Evolutionary conservation across 2,797 vertebrate genomes (phyloP).

Genomic region (Propithecus deckenii): DNA sequence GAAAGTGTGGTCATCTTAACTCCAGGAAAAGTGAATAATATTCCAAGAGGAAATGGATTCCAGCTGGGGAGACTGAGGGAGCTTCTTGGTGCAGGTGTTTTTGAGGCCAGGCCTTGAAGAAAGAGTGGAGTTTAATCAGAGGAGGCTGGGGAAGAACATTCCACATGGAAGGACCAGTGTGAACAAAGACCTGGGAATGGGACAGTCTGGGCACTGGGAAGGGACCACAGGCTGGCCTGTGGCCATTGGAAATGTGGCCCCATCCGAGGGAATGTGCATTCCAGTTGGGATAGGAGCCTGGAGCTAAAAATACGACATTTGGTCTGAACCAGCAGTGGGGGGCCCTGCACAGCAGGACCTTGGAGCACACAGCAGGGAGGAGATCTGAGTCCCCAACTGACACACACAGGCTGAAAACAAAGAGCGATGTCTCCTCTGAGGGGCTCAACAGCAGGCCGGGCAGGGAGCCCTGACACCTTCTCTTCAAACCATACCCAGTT

Average conservation of each 20-base stretch:
- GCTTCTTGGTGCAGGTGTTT: background rate
- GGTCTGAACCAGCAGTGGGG: background rate
- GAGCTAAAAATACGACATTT: background rate
- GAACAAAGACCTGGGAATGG: background rate
- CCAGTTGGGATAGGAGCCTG: background rate
- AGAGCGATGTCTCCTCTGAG: background rate
- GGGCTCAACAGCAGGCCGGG: background rate
- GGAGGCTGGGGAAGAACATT: background rate
- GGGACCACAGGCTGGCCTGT: background rate
- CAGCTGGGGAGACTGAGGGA: background rate
- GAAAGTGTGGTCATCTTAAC: background rate
- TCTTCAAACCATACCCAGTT: background rate
- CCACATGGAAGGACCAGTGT: background rate
- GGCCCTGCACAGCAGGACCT: background rate
- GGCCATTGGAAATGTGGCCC: background rate
- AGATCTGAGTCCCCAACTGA: background rate
- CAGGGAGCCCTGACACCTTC: background rate
- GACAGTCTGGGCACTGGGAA: background rate
- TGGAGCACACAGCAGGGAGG: background rate
- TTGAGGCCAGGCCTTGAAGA: background rate
- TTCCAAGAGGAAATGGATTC: background rate
- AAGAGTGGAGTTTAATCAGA: background rate
- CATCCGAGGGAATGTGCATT: background rate
- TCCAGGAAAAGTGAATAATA: background rate
- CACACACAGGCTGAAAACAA: background rate